Conservation (phyloP, 2,888 invertebrate genomes). For the Sthenelais limicola region DNA sequence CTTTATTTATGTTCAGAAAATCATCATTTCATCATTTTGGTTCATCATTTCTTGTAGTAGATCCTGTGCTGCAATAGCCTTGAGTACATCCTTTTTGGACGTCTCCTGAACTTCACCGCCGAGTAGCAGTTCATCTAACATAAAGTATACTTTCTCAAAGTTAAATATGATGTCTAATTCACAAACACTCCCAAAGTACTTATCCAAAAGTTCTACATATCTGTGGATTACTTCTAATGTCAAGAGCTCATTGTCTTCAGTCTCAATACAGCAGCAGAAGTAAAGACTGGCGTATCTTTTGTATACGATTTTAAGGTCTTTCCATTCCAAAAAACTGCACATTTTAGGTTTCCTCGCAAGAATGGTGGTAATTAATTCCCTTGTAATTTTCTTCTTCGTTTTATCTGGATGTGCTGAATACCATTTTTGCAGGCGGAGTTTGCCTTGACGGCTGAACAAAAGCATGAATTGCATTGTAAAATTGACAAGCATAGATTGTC, state of each 20-base stretch:
- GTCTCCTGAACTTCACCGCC: slow-evolving; percentile 99
- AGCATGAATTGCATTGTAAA: slow-evolving; percentile 98
- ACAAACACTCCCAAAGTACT: slow-evolving; percentile 99
- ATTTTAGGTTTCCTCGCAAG: slow-evolving; percentile 95
- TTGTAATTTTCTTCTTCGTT: slow-evolving; percentile 95
- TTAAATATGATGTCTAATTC: slow-evolving; percentile 99
- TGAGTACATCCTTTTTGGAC: slow-evolving; percentile 98
- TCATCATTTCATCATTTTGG: too few relatives aligned
- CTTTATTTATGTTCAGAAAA: too few relatives aligned
- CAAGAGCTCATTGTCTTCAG: slow-evolving; percentile 96
- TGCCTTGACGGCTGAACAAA: slow-evolving; percentile 98
- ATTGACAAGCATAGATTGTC: not conserved
- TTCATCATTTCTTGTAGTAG: slow-evolving; percentile 99
- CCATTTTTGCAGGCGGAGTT: slow-evolving; percentile 98
- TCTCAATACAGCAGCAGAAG: slow-evolving; percentile 99
- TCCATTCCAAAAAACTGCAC: slow-evolving; percentile 99
- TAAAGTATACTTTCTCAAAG: slow-evolving; percentile 99
- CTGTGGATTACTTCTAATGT: slow-evolving; percentile 98
- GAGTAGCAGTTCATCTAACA: slow-evolving; percentile 95
- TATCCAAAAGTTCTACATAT: slow-evolving; percentile 98
- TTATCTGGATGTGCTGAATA: slow-evolving; percentile 98
- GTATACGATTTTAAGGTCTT: slow-evolving; percentile 98
- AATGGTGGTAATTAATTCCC: slow-evolving; percentile 95
- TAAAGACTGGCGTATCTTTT: slow-evolving; percentile 98
- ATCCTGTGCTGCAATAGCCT: slow-evolving; percentile 99